phyloP scores from a whole-genome alignment of 2,797 vertebrate species.

The Mormyrops boulengeri region DNA sequence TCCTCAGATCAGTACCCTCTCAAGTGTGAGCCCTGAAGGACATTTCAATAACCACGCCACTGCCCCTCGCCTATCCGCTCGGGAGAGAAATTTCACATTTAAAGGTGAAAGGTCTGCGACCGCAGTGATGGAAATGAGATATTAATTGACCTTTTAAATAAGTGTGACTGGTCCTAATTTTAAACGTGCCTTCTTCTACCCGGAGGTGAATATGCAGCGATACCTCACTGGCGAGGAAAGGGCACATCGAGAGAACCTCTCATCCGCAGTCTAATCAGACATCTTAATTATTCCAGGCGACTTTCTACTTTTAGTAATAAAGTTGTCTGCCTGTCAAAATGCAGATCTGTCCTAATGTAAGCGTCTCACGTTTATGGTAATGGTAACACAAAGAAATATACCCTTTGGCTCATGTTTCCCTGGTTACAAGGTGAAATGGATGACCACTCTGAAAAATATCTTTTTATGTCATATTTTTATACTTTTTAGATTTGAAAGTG shows the following conservation, averaged over 20 bases:
- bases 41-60: neutral
- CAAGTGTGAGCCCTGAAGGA: neutral
- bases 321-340: neutral
- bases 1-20: neutral
- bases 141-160: slow-evolving; percentile 21
- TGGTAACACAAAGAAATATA: neutral
- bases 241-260: neutral
- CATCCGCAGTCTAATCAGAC: neutral
- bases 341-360: neutral
- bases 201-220: neutral
- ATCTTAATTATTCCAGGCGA: neutral
- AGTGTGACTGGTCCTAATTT: neutral
- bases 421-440: neutral
- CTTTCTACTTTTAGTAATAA: neutral
- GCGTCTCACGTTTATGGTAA: neutral
- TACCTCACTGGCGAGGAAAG: neutral
- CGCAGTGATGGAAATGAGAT: neutral
- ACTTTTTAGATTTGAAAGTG: neutral
- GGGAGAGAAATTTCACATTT: neutral
- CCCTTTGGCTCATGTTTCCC: neutral
- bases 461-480: neutral
- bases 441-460: neutral
- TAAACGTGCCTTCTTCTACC: neutral
- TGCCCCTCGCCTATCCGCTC: neutral
- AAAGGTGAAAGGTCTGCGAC: neutral